These are phyloP conservation scores for Euphydryas editha DNA, from an alignment of 2,888 invertebrate species.

Conservation along the genomic window DNA sequence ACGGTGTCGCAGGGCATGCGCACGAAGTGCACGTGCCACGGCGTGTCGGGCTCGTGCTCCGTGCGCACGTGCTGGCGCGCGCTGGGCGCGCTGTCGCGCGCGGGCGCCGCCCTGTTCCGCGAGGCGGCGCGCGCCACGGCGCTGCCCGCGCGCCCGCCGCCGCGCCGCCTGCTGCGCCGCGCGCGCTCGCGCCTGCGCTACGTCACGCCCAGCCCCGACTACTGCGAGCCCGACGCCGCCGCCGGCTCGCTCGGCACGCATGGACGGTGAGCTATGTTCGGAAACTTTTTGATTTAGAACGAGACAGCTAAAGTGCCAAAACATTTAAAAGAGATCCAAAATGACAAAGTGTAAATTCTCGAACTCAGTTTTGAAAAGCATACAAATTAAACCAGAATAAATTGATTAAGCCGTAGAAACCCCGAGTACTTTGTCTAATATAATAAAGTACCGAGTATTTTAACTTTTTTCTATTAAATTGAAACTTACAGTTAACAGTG, in stretches of 20 bases:
- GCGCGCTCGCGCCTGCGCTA: constrained; percentile 86
- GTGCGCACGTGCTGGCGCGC: constrained; percentile 92
- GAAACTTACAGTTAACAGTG: too few relatives aligned
- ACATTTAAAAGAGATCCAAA: too few relatives aligned
- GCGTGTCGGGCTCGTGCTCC: constrained; percentile 92
- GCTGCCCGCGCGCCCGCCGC: constrained; percentile 68
- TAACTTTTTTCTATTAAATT: too few relatives aligned
- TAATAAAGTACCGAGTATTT: too few relatives aligned
- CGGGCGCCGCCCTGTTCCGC: constrained; percentile 80
- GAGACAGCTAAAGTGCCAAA: too few relatives aligned
- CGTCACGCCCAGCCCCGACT: constrained; percentile 92
- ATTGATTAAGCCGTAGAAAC: too few relatives aligned
- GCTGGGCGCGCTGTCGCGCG: constrained; percentile 85
- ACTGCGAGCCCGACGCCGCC: constrained; percentile 89
- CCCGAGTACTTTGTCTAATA: too few relatives aligned
- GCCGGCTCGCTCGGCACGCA: constrained; percentile 90
- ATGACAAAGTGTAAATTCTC: too few relatives aligned
- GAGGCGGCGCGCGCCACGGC: constrained; percentile 73
- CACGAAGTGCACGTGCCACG: constrained; percentile 91
- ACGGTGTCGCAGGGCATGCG: constrained; percentile 83
- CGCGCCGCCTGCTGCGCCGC: constrained; percentile 63
- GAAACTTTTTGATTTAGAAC: too few relatives aligned
- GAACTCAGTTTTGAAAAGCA: too few relatives aligned
- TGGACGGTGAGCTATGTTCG: constrained; percentile 84
- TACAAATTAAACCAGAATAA: too few relatives aligned